phyloP scores from a whole-genome alignment of 2,113 vertebrate genomes.

The Mesocricetus auratus region DNA sequence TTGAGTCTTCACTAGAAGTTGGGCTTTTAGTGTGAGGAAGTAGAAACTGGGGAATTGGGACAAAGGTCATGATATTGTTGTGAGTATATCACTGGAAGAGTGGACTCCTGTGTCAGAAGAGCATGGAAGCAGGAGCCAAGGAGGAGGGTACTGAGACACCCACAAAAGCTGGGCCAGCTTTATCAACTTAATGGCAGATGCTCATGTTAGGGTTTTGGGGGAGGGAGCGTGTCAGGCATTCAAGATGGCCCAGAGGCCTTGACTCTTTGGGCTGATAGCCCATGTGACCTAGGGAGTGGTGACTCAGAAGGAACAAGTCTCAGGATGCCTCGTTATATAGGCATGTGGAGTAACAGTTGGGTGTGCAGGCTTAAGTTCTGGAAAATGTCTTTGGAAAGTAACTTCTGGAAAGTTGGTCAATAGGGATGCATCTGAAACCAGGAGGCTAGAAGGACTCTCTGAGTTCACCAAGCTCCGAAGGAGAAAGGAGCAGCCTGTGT shows the following conservation, averaged over 20 bases:
- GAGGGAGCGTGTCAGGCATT: neutral
- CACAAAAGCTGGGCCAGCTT: neutral
- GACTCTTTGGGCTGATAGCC: neutral
- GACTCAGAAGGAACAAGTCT: neutral
- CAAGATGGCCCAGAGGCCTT: neutral
- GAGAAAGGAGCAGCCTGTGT: neutral
- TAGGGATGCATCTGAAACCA: fast-evolving
- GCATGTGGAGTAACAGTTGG: neutral
- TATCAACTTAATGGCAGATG: neutral
- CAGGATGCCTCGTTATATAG: fast-evolving
- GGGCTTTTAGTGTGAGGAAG: neutral
- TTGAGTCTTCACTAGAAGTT: neutral
- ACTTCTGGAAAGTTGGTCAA: neutral
- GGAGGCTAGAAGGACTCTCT: neutral
- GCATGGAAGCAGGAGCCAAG: too few relatives aligned
- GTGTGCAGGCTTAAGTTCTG: neutral
- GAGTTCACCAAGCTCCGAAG: neutral
- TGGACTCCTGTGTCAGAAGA: neutral
- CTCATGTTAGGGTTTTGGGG: neutral
- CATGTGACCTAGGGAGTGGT: neutral
- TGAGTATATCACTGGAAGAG: fast-evolving
- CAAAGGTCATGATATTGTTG: fast-evolving
- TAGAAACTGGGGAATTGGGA: neutral
- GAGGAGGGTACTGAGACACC: neutral
- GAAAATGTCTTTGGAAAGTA: neutral